Base-by-base conservation (phyloP, 2,797 vertebrate species). In the Tokudaia muenninki region DNA sequence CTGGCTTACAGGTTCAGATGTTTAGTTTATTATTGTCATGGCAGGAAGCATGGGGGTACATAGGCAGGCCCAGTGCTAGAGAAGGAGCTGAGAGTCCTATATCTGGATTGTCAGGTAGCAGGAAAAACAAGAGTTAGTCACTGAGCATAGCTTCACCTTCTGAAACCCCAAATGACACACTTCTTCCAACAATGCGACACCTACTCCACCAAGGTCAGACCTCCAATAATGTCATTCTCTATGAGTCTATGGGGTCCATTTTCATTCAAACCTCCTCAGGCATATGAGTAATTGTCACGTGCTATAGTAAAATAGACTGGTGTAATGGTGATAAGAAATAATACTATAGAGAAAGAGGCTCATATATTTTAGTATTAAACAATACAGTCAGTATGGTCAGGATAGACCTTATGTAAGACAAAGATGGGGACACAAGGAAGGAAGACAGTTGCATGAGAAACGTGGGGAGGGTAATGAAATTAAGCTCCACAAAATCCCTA, bases 341-440 rank as follows among this genome's bases (percentile, higher is more conserved):
- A 52, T 24, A 34, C 7, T 52, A 1, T 0, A 3, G 0, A 55
- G 26, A 16, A 37, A 7, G 67, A 2, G 29, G 9, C n/a, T 13
- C 65, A 34, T 37, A 26, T 70, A 3, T 90, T 77, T 24, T 26
- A 74, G 7, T 65, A 63, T 63, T 80, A 70, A 90, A 61, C 16
- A 84, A 75, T 80, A 22, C 31, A 80, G 78, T n/a, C 77, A 78
- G 26, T 6, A 44, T 89, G 26, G 3, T 92, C 59, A 87, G 44
- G 1, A 21, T 57, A 77, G 8, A 37, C 17, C 22, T 52, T 57
- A 82, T 63, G 63, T 72, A 57, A 90, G 22, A 41, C 31, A 86
- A 80, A 5, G 9, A 55, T 80, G 50, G 11, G 78, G 19, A 41
- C 26, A n/a, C 14, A 72, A 55, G 41, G 79, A 22, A 88, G 65